Evolutionary conservation across 64 coral and sea anemone genomes (phyloP), one percentile per base, ranked within the genome.

Genomic region (Anthopleura sola): DNA sequence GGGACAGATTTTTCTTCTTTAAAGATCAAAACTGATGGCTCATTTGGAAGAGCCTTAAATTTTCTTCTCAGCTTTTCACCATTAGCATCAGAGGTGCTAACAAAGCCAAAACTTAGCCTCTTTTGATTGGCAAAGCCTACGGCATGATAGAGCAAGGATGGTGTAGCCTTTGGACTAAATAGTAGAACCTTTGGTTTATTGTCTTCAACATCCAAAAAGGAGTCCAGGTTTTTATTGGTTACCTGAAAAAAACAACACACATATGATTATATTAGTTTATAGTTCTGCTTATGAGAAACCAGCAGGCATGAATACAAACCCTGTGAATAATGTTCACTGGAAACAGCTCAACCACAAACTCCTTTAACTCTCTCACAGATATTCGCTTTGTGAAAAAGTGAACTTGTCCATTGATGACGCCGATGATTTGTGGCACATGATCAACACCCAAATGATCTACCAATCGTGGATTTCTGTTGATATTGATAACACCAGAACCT

Each of bases 141-240:
- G 0, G 92, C 49, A 56, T 99, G 88, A 69, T 95, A 92, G 15
- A 99, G 90, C 12, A 92, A 84, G 78, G 93, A 90, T 26, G 93
- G 84, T 13, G 75, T 38, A 49, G 78, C 46, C 66, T 95, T 99
- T 58, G 87, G 84, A 39, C 93, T 90, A 49, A 99, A 87, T 40
- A 99, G 87, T 40, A 95, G 20, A 9, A 92, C 87, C 31, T 89
- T 79, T 2, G 97, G 97, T 78, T 92, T 99, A 81, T 99, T 99
- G n/a, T 87, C 88, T 23, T 87, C 33, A 10, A 85, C 88, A n/a
- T 87, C 75, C 48, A 95, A 69, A 48, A 99, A 95, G 18, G 76
- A 37, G 62, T 94, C 87, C 6, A 85, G 71, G 49, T 82, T 90
- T 14, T 80, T 74, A 15, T 54, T 53, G 32, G 84, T 94, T 23